Percentiles rank a stretch among this genome's conserved stretches.
Evolutionary conservation across 2,797 vertebrate genomes (phyloP).

Genomic region (Simalia tracyae): DNA sequence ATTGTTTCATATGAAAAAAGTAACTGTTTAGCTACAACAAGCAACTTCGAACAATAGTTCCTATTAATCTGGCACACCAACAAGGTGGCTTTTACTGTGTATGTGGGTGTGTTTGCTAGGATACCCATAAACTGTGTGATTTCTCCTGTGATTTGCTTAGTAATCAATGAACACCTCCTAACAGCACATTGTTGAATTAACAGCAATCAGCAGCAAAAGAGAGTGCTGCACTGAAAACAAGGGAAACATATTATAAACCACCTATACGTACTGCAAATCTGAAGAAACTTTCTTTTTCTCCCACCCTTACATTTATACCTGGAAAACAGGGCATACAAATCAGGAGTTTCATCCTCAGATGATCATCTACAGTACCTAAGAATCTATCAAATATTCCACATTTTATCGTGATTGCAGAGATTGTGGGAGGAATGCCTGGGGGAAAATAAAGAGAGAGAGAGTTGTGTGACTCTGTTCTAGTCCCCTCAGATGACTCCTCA

Average conservation of each 20-base stretch:
- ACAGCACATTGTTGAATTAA: constrained; percentile 54
- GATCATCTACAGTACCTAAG: background rate
- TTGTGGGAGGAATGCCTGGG: background rate
- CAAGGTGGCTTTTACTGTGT: constrained; percentile 38
- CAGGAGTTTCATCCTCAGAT: background rate
- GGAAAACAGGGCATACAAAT: background rate
- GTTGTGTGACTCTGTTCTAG: background rate
- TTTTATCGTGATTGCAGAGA: background rate
- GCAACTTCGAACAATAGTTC: constrained; percentile 48
- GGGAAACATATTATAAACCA: background rate
- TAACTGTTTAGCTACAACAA: constrained; percentile 63
- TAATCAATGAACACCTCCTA: constrained; percentile 53
- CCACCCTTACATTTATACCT: background rate
- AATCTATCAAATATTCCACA: background rate
- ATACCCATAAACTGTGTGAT: constrained; percentile 39
- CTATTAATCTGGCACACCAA: constrained; percentile 66
- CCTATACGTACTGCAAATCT: constrained; percentile 1
- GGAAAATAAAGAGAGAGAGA: background rate
- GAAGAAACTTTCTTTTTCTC: background rate
- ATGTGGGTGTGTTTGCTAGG: background rate
- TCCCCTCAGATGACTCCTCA: background rate
- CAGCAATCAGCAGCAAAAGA: constrained; percentile 58
- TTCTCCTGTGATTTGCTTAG: constrained; percentile 57
- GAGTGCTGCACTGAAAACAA: constrained; percentile 24
- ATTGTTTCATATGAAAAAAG: constrained; percentile 54